Base-by-base conservation (phyloP, 2,888 invertebrate genomes). In the Nomada lathburiana region DNA sequence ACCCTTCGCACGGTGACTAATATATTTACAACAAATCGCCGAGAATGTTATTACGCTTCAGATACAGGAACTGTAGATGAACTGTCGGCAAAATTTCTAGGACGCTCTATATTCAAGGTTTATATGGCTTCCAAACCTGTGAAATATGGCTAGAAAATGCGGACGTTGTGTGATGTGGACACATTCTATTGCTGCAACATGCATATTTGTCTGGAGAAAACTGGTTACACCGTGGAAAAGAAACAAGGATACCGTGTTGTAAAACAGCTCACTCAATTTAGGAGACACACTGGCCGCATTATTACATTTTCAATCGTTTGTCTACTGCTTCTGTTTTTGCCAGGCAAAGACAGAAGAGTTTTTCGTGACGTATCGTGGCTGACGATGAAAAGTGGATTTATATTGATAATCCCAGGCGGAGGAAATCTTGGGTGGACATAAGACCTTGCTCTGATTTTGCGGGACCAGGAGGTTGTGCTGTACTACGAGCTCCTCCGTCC, bases 111-210 rank as follows among this genome's bases (percentile, higher is more conserved):
- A 2, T 67, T 67, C 53, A 67, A 53, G 36, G 67, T 55, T 7
- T 18, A 36, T 20, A 67, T 67, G 53, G 36, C 67, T 1, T 3
- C n/a, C 2, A 53, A 36, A 29, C 67, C 53, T 4, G 62, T 18
- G 2, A 62, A 36, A 42, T 62, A 42, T 44, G 62, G 62, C 2
- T 44, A 44, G 13, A 62, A 62, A 42, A 18, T 62, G 0, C 11
- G 42, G 42, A 42, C 62, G 0, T 42, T 62, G 9, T 62, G 62
- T 9, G 62, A 62, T 16, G 13, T 20, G 5, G 55, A 36, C 2
- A 68, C 68, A 42, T 68, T 23, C 20, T 68, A 68, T n/a, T 68
- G 68, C 9, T 57, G 68, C 23, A 68, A 68, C 18, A n/a, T 68
- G n/a, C 16, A 68, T 11, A 9, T 68, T 16, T 55, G 57, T 20